These are phyloP conservation scores for Nyctibius grandis DNA, from an alignment of 2,797 vertebrate species.

Conservation along the genomic window DNA sequence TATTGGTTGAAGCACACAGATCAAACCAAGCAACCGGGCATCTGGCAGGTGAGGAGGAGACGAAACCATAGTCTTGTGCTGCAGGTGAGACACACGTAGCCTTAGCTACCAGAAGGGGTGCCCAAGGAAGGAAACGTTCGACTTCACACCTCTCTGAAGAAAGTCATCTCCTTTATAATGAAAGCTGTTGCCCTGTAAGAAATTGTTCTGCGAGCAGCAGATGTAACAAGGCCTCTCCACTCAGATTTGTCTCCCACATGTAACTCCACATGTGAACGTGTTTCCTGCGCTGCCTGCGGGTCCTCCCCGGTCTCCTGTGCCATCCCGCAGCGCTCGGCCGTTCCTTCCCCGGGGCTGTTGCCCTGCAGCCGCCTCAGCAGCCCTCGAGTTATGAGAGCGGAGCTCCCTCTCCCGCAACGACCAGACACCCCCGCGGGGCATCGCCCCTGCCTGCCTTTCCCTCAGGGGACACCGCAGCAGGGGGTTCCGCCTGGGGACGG, in stretches of 20 bases:
- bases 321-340: rapidly evolving
- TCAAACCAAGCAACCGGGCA: background rate
- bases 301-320: rapidly evolving
- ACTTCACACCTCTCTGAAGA: background rate
- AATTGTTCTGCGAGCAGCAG: background rate
- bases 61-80: background rate
- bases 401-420: background rate
- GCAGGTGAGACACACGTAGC: rapidly evolving
- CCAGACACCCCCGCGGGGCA: background rate
- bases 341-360: too few species aligned
- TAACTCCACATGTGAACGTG: rapidly evolving
- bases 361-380: background rate
- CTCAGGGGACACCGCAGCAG: background rate
- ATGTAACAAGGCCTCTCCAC: background rate
- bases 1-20: background rate
- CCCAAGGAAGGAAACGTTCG: rapidly evolving
- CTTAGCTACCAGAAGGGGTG: background rate
- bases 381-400: rapidly evolving
- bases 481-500: background rate
- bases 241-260: background rate
- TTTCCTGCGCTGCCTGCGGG: background rate
- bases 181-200: background rate
- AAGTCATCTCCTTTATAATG: background rate
- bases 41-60: background rate
- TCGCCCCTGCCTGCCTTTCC: background rate